Conservation (phyloP, 2,888 invertebrate genomes). For the Dicranocentrus wangi region DNA sequence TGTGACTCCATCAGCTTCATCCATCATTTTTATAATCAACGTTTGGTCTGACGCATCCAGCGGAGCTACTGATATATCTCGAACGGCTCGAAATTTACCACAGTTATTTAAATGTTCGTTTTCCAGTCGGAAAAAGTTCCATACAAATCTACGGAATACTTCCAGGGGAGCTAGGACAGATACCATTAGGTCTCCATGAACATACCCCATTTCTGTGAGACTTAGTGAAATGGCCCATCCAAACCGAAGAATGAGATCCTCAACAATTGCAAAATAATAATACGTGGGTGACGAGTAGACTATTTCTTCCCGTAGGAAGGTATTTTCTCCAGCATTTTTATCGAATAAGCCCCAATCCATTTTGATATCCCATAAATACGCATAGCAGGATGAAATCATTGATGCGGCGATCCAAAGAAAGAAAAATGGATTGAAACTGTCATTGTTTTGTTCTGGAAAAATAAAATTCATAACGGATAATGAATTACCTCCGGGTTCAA, state of each 20-base stretch:
- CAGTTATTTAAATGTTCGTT: slow-evolving; percentile 99
- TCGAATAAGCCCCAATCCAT: slow-evolving; percentile 99
- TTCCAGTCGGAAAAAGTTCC: slow-evolving; percentile 99
- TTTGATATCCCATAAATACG: slow-evolving; percentile 98
- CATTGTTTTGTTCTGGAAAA: slow-evolving; percentile 58
- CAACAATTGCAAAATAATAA: slow-evolving; percentile 96
- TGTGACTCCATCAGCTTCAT: slow-evolving; percentile 89
- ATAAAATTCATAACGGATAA: background rate
- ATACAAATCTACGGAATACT: slow-evolving; percentile 93
- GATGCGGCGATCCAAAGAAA: slow-evolving; percentile 92
- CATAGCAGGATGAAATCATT: slow-evolving; percentile 92
- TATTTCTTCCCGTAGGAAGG: slow-evolving; percentile 92
- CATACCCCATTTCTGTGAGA: slow-evolving; percentile 84
- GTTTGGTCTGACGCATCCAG: slow-evolving; percentile 90
- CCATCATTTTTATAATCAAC: slow-evolving; percentile 94
- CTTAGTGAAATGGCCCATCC: slow-evolving; percentile 93
- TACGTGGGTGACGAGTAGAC: slow-evolving; percentile 94
- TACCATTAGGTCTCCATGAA: slow-evolving; percentile 87
- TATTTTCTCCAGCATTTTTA: slow-evolving; percentile 91
- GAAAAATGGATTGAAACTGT: slow-evolving; percentile 82
- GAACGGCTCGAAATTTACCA: slow-evolving; percentile 97
- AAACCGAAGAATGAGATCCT: slow-evolving; percentile 94
- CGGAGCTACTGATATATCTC: slow-evolving; percentile 97
- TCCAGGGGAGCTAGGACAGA: slow-evolving; percentile 89
- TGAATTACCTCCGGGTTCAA: background rate